Evolutionary conservation across 2,888 invertebrate genomes (phyloP), one percentile per base, ranked within the genome.

Genomic region (Xestia c-nigrum): DNA sequence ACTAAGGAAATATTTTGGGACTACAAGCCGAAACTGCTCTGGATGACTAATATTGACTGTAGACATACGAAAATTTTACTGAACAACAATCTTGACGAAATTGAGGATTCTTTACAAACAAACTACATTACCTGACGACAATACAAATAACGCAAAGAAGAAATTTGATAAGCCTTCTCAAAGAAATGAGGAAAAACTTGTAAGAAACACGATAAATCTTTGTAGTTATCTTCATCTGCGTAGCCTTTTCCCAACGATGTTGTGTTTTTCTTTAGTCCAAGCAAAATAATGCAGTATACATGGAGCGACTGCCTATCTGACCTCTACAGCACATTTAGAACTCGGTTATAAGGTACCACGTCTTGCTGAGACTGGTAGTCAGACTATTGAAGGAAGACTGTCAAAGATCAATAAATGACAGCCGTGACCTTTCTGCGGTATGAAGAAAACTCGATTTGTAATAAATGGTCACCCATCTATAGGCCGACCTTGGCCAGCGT

Each of bases 151-250:
- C 55, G n/a, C 66, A 55, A 76, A 59, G 59, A 76, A 68, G 57
- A 68, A 74, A 71, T 74, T 74, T 79, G 79, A 83, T 75, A 80
- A 81, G 65, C 52, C 40, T 19, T 59, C 71, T 67, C 81, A 80
- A 83, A 81, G 74, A 83, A 88, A 90, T 86, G 87, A 84, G 79
- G 82, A 78, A 87, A 87, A 85, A 75, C 87, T 83, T 83, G 79
- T 73, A 87, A 85, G 86, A 87, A 91, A 90, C 90, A 90, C 90
- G 87, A 93, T 92, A 93, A 93, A 93, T 93, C 91, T 89, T 81
- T 79, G 82, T 81, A 88, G 73, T 72, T 73, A 40, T 63, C 40
- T 40, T 40, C 21, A 38, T 40, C 19, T 63, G 21, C 63, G 40
- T 40, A 40, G 40, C 14, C 21, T 40, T 21, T 63, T 21, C 21